Evolutionary conservation across 1,140 invertebrate species (phyloP), one percentile per base, ranked within the genome.

Genomic region (Sitobion miscanthi): DNA sequence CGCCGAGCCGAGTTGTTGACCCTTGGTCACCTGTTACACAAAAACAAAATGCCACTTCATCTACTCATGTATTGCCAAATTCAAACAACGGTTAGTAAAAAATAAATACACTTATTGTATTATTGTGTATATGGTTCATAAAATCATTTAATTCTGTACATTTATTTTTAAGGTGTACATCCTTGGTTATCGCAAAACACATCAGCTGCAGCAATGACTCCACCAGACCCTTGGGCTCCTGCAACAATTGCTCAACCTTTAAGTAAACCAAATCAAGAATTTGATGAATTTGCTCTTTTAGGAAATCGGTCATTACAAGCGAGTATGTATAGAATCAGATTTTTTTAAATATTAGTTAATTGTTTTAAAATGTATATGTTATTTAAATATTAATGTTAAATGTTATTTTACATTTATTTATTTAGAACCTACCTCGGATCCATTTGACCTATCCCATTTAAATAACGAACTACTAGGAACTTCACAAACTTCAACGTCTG

Each of bases 401-500:
- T 54, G 52, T 54, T 54, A 21, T 54, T 5, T 54, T 54, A 23
- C 21, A 20, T 54, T 54, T 54, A 77, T 47, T 83, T 83, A 35
- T 52, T 23, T 85, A 93, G 91, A 93, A 86, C 77, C 91, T 85
- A 85, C 69, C 38, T 23, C 96, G 21, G 97, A 97, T 96, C 97
- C 97, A 82, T 97, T 98, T 95, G 97, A 97, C 95, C 95, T 98
- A 93, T 96, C 96, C 93, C 95, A 96, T 45, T 95, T 97, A 17
- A 96, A 95, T 23, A 96, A 97, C 88, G 95, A 95, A 94, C 95
- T 97, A 89, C 95, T 90, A 95, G 95, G 94, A 91, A 94, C 94
- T 94, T 90, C 94, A 95, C 82, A 95, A 94, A 95, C 94, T 90
- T 94, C 87, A 89, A 96, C 87, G 42, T 89, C 93, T 0, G 77